phyloP scores from a whole-genome alignment of 2,113 vertebrate species.

The Megalops atlanticus region DNA sequence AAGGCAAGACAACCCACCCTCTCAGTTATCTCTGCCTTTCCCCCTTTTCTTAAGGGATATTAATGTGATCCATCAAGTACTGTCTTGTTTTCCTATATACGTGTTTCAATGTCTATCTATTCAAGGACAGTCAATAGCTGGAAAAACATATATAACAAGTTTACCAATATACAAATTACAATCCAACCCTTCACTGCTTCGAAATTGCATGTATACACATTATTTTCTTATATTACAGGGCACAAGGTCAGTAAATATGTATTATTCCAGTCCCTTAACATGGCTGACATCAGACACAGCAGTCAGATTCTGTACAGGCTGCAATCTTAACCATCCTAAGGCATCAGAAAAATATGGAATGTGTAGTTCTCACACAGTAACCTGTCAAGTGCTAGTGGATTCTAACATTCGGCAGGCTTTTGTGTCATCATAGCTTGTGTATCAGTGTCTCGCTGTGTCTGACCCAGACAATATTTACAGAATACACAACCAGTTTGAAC shows the following conservation, averaged over 20 bases:
- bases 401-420: background rate
- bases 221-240: background rate
- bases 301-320: background rate
- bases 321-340: background rate
- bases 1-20: background rate
- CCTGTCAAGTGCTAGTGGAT: no score
- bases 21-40: background rate
- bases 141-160: background rate
- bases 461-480: background rate
- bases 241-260: background rate
- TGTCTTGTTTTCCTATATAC: background rate
- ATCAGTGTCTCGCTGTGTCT: no score
- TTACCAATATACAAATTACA: background rate
- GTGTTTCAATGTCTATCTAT: background rate
- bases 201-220: background rate
- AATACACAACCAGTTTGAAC: no score
- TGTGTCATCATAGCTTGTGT: background rate
- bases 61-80: background rate
- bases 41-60: background rate
- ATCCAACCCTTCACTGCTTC: background rate
- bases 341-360: no score
- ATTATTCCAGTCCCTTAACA: background rate
- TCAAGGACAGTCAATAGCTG: background rate
- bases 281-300: background rate
- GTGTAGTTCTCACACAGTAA: no score